A percentile compares a stretch with the other conserved stretches of the same genome.
Conservation (phyloP, 2,888 invertebrate species). For the Cephus spinipes region DNA sequence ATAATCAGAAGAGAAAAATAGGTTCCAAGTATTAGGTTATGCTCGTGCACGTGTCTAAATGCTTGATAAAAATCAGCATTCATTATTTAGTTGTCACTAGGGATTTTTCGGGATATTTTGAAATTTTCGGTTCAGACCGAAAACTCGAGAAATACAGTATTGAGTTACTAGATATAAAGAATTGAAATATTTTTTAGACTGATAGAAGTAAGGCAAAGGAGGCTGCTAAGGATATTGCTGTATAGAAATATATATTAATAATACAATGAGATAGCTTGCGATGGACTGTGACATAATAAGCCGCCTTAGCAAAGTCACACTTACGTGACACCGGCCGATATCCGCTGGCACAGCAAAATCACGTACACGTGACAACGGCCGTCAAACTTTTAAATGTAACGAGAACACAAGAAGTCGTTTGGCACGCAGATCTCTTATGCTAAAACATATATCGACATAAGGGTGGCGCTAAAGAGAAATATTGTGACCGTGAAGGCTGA, state of each 20-base stretch:
- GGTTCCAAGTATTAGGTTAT: not conserved
- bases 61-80: not conserved
- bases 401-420: not conserved
- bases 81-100: not conserved
- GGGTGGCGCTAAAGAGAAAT: not conserved
- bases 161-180: not conserved
- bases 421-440: not conserved
- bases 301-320: too few species aligned
- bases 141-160: too few species aligned
- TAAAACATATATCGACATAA: not conserved
- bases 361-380: not conserved
- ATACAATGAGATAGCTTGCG: too few species aligned
- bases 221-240: not conserved
- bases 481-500: not conserved
- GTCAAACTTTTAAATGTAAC: not conserved
- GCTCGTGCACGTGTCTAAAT: not conserved
- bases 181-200: not conserved
- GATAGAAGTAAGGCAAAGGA: not conserved
- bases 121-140: not conserved
- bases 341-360: not conserved
- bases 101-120: not conserved
- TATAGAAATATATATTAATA: not conserved
- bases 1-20: not conserved
- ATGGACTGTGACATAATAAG: not conserved
- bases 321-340: too few species aligned